Percentiles rank a stretch among this genome's conserved stretches.
Conservation (phyloP, 1,140 invertebrate species). For the Acromyrmex heyeri region DNA sequence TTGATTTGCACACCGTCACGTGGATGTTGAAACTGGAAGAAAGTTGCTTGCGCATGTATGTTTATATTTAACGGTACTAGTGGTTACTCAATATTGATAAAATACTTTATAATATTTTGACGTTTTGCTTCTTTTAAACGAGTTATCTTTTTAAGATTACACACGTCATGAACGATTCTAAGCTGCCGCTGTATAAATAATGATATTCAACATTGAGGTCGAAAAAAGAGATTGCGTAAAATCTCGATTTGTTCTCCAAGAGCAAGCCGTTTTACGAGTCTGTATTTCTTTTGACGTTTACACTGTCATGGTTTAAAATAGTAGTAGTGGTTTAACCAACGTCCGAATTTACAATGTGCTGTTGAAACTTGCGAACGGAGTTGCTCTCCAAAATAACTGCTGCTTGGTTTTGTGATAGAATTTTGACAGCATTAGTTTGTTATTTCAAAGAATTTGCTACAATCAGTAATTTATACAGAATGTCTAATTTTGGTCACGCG, state of each 20-base stretch:
- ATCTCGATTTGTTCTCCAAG: conserved; percentile 15
- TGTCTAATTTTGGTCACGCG: conserved; percentile 21
- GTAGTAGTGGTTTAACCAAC: conserved; percentile 34
- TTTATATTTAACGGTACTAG: neutral
- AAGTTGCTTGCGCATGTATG: neutral
- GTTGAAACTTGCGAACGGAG: conserved; percentile 35
- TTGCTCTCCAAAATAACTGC: conserved; percentile 72
- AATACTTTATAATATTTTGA: neutral
- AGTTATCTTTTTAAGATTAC: conserved; percentile 38
- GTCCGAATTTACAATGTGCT: conserved; percentile 51
- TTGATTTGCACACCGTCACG: neutral
- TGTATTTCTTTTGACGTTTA: conserved; percentile 36
- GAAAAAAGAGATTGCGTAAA: conserved; percentile 27
- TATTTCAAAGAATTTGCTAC: conserved; percentile 20
- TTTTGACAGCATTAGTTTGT: conserved; percentile 67
- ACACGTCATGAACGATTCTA: neutral
- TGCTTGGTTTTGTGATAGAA: conserved; percentile 41
- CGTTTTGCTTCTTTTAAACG: conserved; percentile 29
- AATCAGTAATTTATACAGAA: conserved; percentile 28
- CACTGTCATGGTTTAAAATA: conserved; percentile 70
- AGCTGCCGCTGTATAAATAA: conserved; percentile 17
- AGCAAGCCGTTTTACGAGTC: neutral
- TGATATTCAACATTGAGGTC: conserved; percentile 10
- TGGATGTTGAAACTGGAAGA: conserved; percentile 18
- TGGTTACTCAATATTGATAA: neutral